Conservation (phyloP, 2,113 vertebrate genomes). For the Dasypus novemcinctus region DNA sequence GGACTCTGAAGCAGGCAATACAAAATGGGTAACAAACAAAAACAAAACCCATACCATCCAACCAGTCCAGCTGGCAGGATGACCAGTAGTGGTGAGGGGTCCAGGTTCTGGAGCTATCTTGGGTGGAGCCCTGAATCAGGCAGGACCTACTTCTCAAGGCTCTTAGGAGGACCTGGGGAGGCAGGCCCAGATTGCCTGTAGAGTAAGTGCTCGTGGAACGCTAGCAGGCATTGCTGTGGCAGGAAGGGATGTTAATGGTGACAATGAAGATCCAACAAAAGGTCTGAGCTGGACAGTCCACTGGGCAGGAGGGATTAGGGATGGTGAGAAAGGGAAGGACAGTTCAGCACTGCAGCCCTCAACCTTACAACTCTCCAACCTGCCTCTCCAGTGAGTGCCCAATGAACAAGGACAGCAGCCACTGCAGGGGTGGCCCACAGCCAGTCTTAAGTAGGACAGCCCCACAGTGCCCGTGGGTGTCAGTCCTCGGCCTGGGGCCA, state of each 20-base stretch:
- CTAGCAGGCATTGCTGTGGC: neutral
- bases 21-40: neutral
- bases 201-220: neutral
- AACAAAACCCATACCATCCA: neutral
- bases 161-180: neutral
- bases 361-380: neutral
- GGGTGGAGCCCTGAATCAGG: neutral
- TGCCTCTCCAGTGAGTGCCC: neutral
- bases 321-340: neutral
- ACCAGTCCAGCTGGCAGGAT: neutral
- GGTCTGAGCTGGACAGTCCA: neutral
- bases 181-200: neutral
- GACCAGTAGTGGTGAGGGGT: neutral
- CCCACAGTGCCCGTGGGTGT: neutral
- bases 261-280: neutral
- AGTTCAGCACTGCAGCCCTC: neutral
- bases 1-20: neutral
- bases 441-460: neutral
- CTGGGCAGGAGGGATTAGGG: neutral
- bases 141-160: neutral
- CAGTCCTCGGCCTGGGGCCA: neutral
- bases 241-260: neutral
- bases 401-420: neutral
- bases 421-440: neutral
- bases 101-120: neutral